Evolutionary conservation across 1,140 invertebrate species (phyloP).

Genomic region (Drosophila ercepeae): DNA sequence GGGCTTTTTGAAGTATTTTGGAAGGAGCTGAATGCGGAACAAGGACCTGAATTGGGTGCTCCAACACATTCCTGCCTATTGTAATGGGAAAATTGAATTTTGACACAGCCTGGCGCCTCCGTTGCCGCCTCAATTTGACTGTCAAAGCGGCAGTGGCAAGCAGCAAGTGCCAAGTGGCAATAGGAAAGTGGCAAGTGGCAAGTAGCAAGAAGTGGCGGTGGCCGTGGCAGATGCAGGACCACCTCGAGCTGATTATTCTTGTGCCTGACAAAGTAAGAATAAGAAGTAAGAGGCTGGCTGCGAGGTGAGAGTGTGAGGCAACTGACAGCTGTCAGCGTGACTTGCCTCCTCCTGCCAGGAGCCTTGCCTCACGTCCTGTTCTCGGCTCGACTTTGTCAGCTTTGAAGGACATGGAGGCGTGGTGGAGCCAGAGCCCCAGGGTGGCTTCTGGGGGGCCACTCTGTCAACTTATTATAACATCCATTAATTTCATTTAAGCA

Average conservation of each 20-base stretch:
- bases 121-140: conserved; percentile 43
- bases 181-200: neutral
- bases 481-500: conserved; percentile 82
- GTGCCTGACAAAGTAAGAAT: conserved; percentile 2
- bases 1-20: no score
- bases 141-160: conserved; percentile 6
- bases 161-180: neutral
- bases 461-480: conserved; percentile 83
- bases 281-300: neutral
- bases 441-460: conserved; percentile 17
- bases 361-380: conserved; percentile 17
- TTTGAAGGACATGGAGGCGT: conserved; percentile 3
- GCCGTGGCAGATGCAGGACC: neutral
- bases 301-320: conserved; percentile 11
- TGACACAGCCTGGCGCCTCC: conserved; percentile 49
- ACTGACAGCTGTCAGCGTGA: conserved; percentile 55
- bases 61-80: conserved; percentile 7
- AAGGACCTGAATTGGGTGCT: neutral
- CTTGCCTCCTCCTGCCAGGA: conserved; percentile 32
- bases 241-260: conserved; percentile 25
- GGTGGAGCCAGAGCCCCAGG: no score
- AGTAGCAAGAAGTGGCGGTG: neutral
- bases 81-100: conserved; percentile 76
- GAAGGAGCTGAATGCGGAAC: neutral
- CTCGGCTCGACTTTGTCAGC: conserved; percentile 10